Conservation (phyloP, 2,113 vertebrate species). For the Trinectes maculatus region DNA sequence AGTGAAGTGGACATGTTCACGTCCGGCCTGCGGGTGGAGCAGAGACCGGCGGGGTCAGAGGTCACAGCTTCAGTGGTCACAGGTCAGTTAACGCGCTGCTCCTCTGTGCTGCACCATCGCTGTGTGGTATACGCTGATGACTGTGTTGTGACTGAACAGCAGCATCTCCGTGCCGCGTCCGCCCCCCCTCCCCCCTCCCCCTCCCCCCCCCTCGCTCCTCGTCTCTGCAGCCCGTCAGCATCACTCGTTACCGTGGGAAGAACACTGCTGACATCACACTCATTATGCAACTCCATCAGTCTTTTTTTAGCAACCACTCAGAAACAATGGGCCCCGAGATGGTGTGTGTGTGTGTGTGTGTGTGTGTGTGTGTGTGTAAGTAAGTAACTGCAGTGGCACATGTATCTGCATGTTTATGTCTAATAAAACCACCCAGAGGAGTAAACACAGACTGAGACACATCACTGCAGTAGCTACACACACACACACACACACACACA, state of each 20-base stretch:
- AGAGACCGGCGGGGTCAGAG: too few relatives aligned
- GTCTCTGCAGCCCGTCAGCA: constrained; percentile 25
- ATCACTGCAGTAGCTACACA: constrained; percentile 55
- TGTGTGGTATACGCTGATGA: too few relatives aligned
- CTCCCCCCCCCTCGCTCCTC: background rate
- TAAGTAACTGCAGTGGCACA: background rate
- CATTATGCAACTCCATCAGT: constrained; percentile 72
- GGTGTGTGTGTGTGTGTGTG: background rate
- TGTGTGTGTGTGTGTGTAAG: background rate
- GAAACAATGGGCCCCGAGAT: constrained; percentile 27
- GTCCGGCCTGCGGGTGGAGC: too few relatives aligned
- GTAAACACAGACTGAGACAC: constrained; percentile 21
- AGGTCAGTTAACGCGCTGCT: too few relatives aligned
- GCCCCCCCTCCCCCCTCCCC: constrained; percentile 16
- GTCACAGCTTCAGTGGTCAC: too few relatives aligned
- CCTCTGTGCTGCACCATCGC: constrained; percentile 39
- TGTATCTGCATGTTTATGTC: constrained; percentile 36
- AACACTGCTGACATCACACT: constrained; percentile 74
- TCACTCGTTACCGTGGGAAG: constrained; percentile 72
- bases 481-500: constrained; percentile 28
- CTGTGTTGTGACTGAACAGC: constrained; percentile 3
- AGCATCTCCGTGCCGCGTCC: background rate
- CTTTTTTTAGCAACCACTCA: constrained; percentile 67
- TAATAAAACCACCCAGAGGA: constrained; percentile 38
- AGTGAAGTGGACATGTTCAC: too few relatives aligned